Conservation (phyloP, 23 tunicate species). For the Diplosoma virens region DNA sequence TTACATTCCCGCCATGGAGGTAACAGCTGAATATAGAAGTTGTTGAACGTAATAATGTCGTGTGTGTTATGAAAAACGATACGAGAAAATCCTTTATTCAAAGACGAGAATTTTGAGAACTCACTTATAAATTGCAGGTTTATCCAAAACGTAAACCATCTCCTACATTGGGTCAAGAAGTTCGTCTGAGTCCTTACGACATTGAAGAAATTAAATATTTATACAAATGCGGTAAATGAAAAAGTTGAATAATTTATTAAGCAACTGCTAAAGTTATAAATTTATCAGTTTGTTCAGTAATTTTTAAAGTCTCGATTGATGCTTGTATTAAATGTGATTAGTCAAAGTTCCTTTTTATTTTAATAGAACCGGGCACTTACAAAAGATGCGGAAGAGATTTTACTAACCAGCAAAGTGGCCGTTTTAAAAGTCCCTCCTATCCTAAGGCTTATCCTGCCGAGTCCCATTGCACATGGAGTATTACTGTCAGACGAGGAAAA, state of each 20-base stretch:
- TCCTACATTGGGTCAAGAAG: constrained; percentile 86
- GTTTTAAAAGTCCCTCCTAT: constrained; percentile 70
- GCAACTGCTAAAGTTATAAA: too few species aligned
- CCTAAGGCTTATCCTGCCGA: constrained; percentile 71
- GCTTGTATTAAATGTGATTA: too few species aligned
- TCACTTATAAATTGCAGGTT: constrained; percentile 18
- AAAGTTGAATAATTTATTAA: too few species aligned
- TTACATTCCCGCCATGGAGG: constrained; percentile 91
- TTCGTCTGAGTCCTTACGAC: constrained; percentile 90
- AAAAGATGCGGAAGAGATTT: constrained; percentile 88
- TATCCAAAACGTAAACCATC: constrained; percentile 67
- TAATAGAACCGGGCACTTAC: constrained; percentile 47
- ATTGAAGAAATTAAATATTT: constrained; percentile 96
- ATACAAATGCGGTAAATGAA: constrained; percentile 74
- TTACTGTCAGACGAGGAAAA: constrained; percentile 56
- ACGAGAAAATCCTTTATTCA: too few species aligned
- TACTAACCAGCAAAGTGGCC: constrained; percentile 35
- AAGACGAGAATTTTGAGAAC: too few species aligned
- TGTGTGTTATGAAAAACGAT: too few species aligned
- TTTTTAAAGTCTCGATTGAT: too few species aligned
- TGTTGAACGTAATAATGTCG: too few species aligned
- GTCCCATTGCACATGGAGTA: constrained; percentile 96
- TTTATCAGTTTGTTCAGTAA: too few species aligned
- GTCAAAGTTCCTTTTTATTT: too few species aligned
- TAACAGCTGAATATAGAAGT: too few species aligned